Base-by-base conservation (phyloP, 2,888 invertebrate species). In the Tetranychus piercei region DNA sequence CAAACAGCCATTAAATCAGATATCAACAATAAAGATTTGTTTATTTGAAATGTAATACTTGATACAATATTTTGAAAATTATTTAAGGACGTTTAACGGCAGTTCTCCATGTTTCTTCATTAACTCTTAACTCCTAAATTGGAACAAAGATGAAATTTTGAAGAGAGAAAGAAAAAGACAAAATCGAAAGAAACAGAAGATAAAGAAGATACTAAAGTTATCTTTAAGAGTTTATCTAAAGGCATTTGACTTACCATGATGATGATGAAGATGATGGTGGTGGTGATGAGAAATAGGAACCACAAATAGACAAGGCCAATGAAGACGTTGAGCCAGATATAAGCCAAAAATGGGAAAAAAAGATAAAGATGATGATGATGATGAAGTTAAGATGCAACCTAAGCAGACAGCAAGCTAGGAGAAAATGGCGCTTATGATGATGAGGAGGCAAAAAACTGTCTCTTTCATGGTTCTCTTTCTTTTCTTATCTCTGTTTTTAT, bases 131-230 rank as follows among this genome's bases (percentile, higher is more conserved):
- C 15, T 23, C 22, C 69, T 69, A 18, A 23, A 69, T 23, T 69
- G 34, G 22, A 69, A 69, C 69, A 18, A 65, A 20, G 66, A 65
- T n/a, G 66, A 23, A 69, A 69, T 11, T 69, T 9, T 69, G 69
- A 69, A 69, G 9, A 6, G 69, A 69, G n/a, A 69, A n/a, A 23
- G 69, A 23, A 23, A 69, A n/a, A 69, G 69, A 69, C 9, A n/a
- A 69, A 18, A n/a, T 11, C 11, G 69, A 69, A 55, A 15, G 55
- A 55, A 15, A 15, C 9, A 8, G 55, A 55, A 55, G 15, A 55
- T 55, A 23, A 69, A n/a, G n/a, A 11, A 69, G 69, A 69, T 11
- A 69, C 8, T 23, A 23, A 9, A 23, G 22, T 69, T 69, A 69
- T 23, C 22, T 22, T 6, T 69, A 23, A 69, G 69, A n/a, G 11